Base-by-base conservation (phyloP, 2,113 vertebrate genomes). In the Gavia stellata region DNA sequence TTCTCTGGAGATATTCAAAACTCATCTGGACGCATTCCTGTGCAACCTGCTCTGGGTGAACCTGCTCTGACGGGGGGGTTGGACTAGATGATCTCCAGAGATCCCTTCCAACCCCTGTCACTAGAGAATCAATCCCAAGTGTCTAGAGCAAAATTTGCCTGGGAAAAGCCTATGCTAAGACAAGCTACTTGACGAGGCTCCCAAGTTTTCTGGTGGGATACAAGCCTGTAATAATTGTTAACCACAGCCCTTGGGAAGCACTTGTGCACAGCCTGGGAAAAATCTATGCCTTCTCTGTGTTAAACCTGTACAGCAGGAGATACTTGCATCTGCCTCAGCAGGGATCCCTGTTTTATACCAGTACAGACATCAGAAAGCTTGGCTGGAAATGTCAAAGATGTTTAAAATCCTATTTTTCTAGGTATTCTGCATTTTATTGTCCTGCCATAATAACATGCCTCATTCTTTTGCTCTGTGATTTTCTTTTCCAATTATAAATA, bases 371-470 rank as follows among this genome's bases (percentile, higher is more conserved):
- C 78, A 73, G 59, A 70, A 77, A 88, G 28, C 53, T 72, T 63
- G 34, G 6, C 11, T 86, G 50, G 18, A 90, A 87, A 80, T 33
- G 3, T 72, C 20, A 81, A 42, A 63, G 49, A 36, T 40, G 56
- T 63, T 45, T 62, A 63, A 91, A 56, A 49, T 61, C 16, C 2
- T 4, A 3, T 16, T 44, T 84, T 92, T 68, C 26, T 3, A 38
- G 3, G 3, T 78, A 38, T 63, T 83, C 38, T 88, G 29, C 18
- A 8, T 88, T 83, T 82, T 66, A 53, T 56, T 12, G 21, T 70
- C 18, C 42, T 65, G 58, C 53, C 3, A 0, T 20, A 34, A 38
- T 38, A 65, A 77, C 0, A 29, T 2, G 0, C 34, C n/a, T 65
- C 40, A 25, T 7, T 6, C 74, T 89, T 74, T 75, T 71, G 10